A percentile compares a stretch with the other conserved stretches of the same genome.
These are phyloP conservation scores for Nycticebus coucang DNA, from an alignment of 2,113 vertebrate species.

Conservation along the genomic window DNA sequence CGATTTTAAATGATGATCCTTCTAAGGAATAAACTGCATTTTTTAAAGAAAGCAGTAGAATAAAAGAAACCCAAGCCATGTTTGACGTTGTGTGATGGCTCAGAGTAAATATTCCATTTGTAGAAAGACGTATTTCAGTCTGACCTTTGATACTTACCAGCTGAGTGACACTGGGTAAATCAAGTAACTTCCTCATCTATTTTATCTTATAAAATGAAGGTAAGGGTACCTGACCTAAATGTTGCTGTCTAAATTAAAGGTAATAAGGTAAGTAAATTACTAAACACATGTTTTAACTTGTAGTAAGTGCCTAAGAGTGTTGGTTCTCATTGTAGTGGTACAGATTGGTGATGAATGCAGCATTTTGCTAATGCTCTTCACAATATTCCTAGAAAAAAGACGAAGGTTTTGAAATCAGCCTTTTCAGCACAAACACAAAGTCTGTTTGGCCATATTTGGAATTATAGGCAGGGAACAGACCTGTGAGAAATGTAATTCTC, in stretches of 20 bases:
- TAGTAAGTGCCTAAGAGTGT: neutral
- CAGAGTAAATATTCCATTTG: neutral
- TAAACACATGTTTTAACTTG: neutral
- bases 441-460: neutral
- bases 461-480: conserved; percentile 39
- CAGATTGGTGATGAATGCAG: neutral
- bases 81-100: neutral
- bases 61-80: neutral
- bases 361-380: neutral
- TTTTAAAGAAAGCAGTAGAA: neutral
- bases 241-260: neutral
- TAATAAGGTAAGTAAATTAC: neutral
- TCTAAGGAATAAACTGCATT: neutral
- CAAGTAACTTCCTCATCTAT: neutral
- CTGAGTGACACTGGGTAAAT: neutral
- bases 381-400: neutral
- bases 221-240: neutral
- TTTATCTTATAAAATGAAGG: neutral
- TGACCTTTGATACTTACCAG: neutral
- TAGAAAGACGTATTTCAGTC: neutral
- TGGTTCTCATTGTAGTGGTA: neutral
- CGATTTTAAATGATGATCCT: neutral
- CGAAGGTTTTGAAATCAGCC: conserved; percentile 4
- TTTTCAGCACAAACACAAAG: conserved; percentile 22
- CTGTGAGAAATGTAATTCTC: conserved; percentile 46